Evolutionary conservation across 2,888 invertebrate genomes (phyloP).

Genomic region (Aproaerema taeniolella): DNA sequence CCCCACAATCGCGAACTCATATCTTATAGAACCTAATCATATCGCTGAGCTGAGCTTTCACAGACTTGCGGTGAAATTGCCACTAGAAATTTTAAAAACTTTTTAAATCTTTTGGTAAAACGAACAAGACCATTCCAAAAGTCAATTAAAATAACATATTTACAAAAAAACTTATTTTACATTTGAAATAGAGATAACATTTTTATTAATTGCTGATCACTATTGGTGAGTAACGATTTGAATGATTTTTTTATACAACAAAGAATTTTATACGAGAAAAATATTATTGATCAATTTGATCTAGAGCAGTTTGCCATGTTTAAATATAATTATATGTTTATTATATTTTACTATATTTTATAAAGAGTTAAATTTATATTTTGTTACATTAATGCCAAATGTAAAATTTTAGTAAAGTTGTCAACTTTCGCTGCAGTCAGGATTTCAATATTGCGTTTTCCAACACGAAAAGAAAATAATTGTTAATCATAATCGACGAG

Average conservation of each 20-base stretch:
- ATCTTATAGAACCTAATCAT: slow-evolving; percentile 11
- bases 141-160: slow-evolving; percentile 63
- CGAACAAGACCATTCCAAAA: slow-evolving; percentile 48
- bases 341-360: too few species aligned
- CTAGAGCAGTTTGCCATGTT: neutral
- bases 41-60: slow-evolving; percentile 20
- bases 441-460: too few species aligned
- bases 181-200: slow-evolving; percentile 11
- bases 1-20: too few species aligned
- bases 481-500: too few species aligned
- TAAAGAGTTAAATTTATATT: too few species aligned
- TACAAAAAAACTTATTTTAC: slow-evolving; percentile 26
- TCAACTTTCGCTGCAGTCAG: too few species aligned
- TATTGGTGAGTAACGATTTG: slow-evolving; percentile 6
- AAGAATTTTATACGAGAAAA: slow-evolving; percentile 9
- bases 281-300: neutral
- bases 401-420: too few species aligned
- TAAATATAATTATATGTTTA: too few species aligned
- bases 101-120: slow-evolving; percentile 33
- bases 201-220: slow-evolving; percentile 11
- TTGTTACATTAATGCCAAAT: too few species aligned
- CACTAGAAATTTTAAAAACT: slow-evolving; percentile 11
- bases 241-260: slow-evolving; percentile 9
- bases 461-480: too few species aligned
- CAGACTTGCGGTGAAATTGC: slow-evolving; percentile 14